These are phyloP conservation scores for Macrobrachium rosenbergii DNA, from an alignment of 1,140 invertebrate genomes.

Conservation along the genomic window DNA sequence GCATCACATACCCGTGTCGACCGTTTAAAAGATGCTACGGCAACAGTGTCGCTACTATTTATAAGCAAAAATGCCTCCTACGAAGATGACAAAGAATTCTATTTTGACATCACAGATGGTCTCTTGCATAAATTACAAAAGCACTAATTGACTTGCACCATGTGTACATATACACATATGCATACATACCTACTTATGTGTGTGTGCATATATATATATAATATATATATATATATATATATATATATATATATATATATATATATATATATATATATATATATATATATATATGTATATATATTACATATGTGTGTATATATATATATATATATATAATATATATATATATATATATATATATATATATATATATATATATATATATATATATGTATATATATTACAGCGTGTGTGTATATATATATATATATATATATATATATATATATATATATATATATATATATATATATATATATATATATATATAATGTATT, in stretches of 20 bases:
- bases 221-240: too few species aligned
- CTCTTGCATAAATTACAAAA: too few species aligned
- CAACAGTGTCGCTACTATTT: too few species aligned
- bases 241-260: not conserved
- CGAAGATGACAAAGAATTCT: too few species aligned
- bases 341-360: not conserved
- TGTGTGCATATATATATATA: too few species aligned
- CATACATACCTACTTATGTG: too few species aligned
- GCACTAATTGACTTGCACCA: too few species aligned
- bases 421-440: not conserved
- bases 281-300: not conserved
- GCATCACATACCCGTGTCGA: too few species aligned
- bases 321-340: not conserved
- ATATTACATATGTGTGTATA: not conserved
- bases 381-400: not conserved
- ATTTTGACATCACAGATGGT: too few species aligned
- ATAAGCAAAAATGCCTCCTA: too few species aligned
- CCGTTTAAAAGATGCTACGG: too few species aligned
- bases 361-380: not conserved
- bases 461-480: not conserved
- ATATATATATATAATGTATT: not conserved
- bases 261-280: not conserved
- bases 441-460: not conserved
- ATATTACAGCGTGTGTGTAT: not conserved
- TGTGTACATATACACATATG: too few species aligned